These are phyloP conservation scores for Leptoclinus maculatus DNA, from an alignment of 2,797 vertebrate genomes.

Conservation along the genomic window DNA sequence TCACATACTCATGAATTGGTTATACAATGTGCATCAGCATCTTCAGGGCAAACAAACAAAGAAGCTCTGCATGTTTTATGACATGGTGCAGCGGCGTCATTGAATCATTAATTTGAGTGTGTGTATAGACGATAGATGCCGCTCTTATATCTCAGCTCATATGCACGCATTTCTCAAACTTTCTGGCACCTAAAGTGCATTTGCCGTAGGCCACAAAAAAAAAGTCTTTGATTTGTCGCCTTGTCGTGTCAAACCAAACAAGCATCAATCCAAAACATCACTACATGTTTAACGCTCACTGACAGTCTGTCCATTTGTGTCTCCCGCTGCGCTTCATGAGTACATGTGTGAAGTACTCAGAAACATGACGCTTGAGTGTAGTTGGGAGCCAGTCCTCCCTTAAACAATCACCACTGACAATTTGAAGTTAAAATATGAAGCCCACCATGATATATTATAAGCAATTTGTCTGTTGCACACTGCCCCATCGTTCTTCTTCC, in stretches of 20 bases:
- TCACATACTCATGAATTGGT: not conserved
- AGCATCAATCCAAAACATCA: constrained; percentile 22
- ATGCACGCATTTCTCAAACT: constrained; percentile 16
- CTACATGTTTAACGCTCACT: constrained; percentile 8
- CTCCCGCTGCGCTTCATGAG: not conserved
- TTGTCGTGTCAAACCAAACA: constrained; percentile 32
- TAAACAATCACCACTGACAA: not conserved
- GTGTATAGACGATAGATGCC: not conserved
- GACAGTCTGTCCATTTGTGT: constrained; percentile 22
- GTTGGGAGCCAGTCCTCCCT: not conserved
- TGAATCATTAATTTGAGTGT: constrained; percentile 1
- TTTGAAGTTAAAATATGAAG: constrained; percentile 11
- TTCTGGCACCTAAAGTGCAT: not conserved
- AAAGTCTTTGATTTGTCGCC: constrained; percentile 13
- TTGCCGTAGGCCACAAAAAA: not conserved
- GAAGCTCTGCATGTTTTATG: no score
- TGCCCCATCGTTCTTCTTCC: constrained; percentile 19
- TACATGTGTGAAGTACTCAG: constrained; percentile 9
- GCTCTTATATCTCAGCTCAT: constrained; percentile 1
- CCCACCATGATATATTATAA: constrained; percentile 35
- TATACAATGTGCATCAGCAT: not conserved
- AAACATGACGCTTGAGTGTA: not conserved
- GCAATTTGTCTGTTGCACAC: constrained; percentile 31
- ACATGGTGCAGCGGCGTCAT: constrained; percentile 10
- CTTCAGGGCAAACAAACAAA: no score